Evolutionary conservation across 2,888 invertebrate species (phyloP).

Genomic region (Drosophila mercatorum): DNA sequence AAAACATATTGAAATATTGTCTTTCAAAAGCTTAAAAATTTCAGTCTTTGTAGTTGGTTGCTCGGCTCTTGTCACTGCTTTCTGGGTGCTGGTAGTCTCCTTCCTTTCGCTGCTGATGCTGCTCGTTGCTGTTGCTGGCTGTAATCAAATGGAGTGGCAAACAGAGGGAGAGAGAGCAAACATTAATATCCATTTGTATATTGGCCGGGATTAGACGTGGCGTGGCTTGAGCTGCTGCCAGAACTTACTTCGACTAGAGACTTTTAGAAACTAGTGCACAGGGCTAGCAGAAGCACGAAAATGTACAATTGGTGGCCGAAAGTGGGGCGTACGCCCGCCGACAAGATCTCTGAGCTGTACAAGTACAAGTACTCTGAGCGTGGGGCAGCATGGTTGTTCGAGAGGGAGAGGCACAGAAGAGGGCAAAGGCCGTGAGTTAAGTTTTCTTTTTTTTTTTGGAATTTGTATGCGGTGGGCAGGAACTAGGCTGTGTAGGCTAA

Average conservation of each 20-base stretch:
- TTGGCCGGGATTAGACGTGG: neutral
- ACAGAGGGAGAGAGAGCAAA: neutral
- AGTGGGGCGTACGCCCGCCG: conserved; percentile 62
- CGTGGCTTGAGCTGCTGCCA: neutral
- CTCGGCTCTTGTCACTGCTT: conserved; percentile 62
- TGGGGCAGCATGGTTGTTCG: conserved; percentile 37
- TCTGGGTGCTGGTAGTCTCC: conserved; percentile 51
- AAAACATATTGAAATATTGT: conserved; percentile 84
- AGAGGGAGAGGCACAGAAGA: conserved; percentile 27
- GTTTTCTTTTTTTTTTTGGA: conserved; percentile 3
- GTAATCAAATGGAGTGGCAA: conserved; percentile 29
- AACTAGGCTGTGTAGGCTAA: neutral
- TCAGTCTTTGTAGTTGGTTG: conserved; percentile 84
- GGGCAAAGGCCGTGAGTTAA: conserved; percentile 47
- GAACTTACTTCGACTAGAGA: conserved; percentile 69
- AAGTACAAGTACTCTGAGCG: conserved; percentile 72
- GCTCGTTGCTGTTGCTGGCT: conserved; percentile 28
- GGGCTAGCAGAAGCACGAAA: conserved; percentile 63
- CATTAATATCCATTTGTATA: conserved; percentile 35
- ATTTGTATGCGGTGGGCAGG: neutral
- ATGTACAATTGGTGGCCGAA: conserved; percentile 71
- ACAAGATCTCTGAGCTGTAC: conserved; percentile 69
- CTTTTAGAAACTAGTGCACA: conserved; percentile 67
- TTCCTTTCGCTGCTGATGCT: conserved; percentile 14
- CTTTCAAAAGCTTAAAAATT: conserved; percentile 85